A percentile compares a stretch with the other conserved stretches of the same genome.
Evolutionary conservation across 2,113 vertebrate species (phyloP).

Genomic region (Atrichornis clamosus): DNA sequence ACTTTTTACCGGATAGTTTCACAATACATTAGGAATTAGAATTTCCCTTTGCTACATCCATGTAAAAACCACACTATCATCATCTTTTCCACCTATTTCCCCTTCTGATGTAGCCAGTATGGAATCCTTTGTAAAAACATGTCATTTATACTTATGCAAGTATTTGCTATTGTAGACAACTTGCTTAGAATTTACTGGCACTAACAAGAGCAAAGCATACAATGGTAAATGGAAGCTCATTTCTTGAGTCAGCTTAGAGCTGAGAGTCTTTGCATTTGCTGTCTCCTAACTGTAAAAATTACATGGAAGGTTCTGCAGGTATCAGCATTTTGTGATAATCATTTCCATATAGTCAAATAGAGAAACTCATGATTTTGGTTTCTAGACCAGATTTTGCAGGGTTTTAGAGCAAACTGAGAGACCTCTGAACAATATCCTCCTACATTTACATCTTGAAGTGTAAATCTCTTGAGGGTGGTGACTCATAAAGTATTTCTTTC

Average conservation of each 20-base stretch:
- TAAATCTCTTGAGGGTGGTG: slow-evolving; percentile 36
- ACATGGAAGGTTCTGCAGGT: slow-evolving; percentile 59
- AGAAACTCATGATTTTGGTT: slow-evolving; percentile 41
- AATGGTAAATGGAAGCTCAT: slow-evolving; percentile 44
- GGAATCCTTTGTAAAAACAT: slow-evolving; percentile 33
- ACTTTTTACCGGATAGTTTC: slow-evolving; percentile 19
- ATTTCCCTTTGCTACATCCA: neutral
- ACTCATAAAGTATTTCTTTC: slow-evolving; percentile 56
- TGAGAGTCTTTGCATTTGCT: slow-evolving; percentile 45
- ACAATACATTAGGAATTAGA: neutral
- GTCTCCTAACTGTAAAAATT: slow-evolving; percentile 61
- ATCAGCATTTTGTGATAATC: slow-evolving; percentile 64
- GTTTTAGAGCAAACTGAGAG: slow-evolving; percentile 32
- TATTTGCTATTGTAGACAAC: slow-evolving; percentile 53
- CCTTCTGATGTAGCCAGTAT: neutral
- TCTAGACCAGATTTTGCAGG: slow-evolving; percentile 31
- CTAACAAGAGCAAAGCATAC: slow-evolving; percentile 42
- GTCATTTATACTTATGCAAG: slow-evolving; percentile 38
- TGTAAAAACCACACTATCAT: neutral
- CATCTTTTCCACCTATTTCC: neutral
- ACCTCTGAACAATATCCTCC: slow-evolving; percentile 39
- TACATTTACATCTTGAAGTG: slow-evolving; percentile 33
- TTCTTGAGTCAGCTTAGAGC: slow-evolving; percentile 26
- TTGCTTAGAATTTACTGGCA: slow-evolving; percentile 64
- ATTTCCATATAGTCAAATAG: slow-evolving; percentile 62